Evolutionary conservation across 1,140 invertebrate genomes (phyloP).

Genomic region (Babylonia areolata): DNA sequence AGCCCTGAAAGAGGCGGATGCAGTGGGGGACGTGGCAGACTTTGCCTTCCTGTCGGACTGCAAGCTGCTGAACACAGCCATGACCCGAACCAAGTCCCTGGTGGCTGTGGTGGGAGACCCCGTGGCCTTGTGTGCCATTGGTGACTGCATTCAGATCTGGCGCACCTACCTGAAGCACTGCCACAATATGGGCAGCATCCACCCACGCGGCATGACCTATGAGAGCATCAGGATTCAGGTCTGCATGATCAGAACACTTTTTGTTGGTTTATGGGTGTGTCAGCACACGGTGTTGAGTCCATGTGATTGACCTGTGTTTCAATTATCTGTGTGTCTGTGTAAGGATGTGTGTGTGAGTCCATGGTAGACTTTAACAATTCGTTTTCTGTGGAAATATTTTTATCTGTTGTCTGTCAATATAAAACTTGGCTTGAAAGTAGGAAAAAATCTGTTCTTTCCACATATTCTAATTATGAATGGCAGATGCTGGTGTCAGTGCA

Average conservation of each 20-base stretch:
- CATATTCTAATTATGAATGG: too few relatives aligned
- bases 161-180: slow-evolving; percentile 69
- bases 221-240: slow-evolving; percentile 63
- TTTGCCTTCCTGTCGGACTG: slow-evolving; percentile 90
- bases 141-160: slow-evolving; percentile 69
- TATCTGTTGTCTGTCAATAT: too few relatives aligned
- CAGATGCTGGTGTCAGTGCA: too few relatives aligned
- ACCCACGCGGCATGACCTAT: slow-evolving; percentile 58
- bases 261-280: neutral
- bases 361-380: too few relatives aligned
- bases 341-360: too few relatives aligned
- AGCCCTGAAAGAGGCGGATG: slow-evolving; percentile 47
- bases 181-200: slow-evolving; percentile 67
- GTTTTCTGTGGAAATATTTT: too few relatives aligned
- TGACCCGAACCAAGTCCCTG: slow-evolving; percentile 89
- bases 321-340: too few relatives aligned
- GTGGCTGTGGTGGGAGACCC: slow-evolving; percentile 92
- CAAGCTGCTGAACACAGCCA: slow-evolving; percentile 89
- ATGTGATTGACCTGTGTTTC: too few relatives aligned
- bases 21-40: slow-evolving; percentile 80
- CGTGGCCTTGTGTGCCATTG: slow-evolving; percentile 79
- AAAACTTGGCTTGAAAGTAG: too few relatives aligned
- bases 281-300: too few relatives aligned
- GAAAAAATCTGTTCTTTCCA: too few relatives aligned
- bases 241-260: neutral